Conservation (phyloP, 2,888 invertebrate species). For the Idaea straminata region DNA sequence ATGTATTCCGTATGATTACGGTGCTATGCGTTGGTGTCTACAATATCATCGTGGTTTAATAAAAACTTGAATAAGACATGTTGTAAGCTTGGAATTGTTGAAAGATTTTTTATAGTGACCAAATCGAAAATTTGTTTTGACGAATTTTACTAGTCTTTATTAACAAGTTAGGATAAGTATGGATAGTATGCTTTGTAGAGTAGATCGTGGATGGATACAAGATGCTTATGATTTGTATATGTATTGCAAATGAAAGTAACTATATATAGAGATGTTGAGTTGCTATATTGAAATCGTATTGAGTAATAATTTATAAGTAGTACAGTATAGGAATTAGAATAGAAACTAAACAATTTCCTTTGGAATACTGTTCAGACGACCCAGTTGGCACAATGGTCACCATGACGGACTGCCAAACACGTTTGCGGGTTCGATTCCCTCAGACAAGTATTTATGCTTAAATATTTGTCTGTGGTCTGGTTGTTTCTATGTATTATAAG, state of each 20-base stretch:
- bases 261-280: conserved; percentile 2
- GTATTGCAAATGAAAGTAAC: neutral
- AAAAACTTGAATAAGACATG: neutral
- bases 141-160: conserved; percentile 29
- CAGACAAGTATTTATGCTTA: no score
- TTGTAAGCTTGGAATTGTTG: conserved; percentile 11
- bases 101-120: conserved; percentile 16
- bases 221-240: conserved; percentile 9
- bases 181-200: conserved; percentile 11
- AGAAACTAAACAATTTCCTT: neutral
- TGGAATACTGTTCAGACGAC: no score
- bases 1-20: conserved; percentile 13
- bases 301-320: neutral
- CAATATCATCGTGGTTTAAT: neutral
- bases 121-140: conserved; percentile 25
- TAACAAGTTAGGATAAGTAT: conserved; percentile 16
- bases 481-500: no score
- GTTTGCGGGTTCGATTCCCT: no score
- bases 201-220: conserved; percentile 3
- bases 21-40: conserved; percentile 10
- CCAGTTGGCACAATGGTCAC: no score
- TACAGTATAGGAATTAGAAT: neutral
- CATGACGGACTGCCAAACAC: no score
- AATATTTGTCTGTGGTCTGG: no score
- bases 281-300: conserved; percentile 3